A percentile compares a stretch with the other conserved stretches of the same genome.
phyloP scores from a whole-genome alignment of 2,888 invertebrate genomes.

The Aspidiotus rigidus region DNA sequence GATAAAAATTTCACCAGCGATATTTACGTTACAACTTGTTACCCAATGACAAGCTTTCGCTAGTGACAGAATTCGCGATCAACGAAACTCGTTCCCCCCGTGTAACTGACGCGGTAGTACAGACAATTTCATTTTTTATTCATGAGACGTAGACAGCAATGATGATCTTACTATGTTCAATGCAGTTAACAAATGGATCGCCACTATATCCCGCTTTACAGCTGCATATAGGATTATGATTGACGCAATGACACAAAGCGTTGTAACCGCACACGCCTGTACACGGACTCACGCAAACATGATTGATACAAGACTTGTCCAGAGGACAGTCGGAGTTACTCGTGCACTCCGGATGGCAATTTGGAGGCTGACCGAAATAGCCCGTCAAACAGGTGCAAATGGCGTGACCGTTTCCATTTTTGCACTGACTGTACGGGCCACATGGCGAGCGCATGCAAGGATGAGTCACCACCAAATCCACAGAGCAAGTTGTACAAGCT shows the following conservation, averaged over 20 bases:
- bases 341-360: conserved; percentile 67
- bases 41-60: no score
- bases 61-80: no score
- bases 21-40: no score
- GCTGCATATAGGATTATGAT: conserved; percentile 67
- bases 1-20: no score
- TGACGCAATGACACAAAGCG: conserved; percentile 62
- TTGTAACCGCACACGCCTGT: conserved; percentile 63
- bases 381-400: conserved; percentile 64
- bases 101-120: no score
- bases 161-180: conserved; percentile 39
- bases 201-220: conserved; percentile 60
- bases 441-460: conserved; percentile 50
- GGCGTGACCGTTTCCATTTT: conserved; percentile 53
- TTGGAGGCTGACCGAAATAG: conserved; percentile 62
- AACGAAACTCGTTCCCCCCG: no score
- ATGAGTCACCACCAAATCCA: conserved; percentile 35
- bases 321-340: conserved; percentile 65
- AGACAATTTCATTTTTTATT: no score
- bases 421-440: conserved; percentile 65
- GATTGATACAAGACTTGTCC: conserved; percentile 63
- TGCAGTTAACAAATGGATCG: conserved; percentile 66
- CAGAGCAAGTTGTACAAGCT: conserved; percentile 34
- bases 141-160: no score
- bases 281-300: conserved; percentile 66